phyloP scores from a whole-genome alignment of 2,888 invertebrate species.

The Hirtodrosophila trivittata region DNA sequence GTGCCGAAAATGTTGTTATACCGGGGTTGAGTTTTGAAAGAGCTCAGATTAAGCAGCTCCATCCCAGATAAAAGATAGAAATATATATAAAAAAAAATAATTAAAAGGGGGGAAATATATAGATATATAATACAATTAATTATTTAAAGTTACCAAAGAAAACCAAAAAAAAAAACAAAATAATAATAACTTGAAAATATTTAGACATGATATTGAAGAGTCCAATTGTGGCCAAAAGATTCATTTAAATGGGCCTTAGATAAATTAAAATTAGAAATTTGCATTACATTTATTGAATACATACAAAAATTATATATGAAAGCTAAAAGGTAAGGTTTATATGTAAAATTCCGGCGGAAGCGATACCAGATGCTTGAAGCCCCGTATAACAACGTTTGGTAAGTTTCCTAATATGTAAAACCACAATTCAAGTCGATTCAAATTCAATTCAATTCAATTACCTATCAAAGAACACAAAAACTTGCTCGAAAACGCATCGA shows the following conservation, averaged over 20 bases:
- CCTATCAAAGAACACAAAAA: conserved; percentile 46
- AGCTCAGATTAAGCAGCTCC: conserved; percentile 13
- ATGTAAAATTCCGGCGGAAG: conserved; percentile 79
- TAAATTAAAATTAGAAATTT: conserved; percentile 48
- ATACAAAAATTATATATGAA: conserved; percentile 30
- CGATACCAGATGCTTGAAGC: conserved; percentile 73
- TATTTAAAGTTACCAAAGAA: conserved; percentile 3
- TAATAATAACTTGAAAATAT: too few species aligned
- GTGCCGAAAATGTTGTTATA: conserved; percentile 75
- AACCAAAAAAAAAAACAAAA: too few species aligned
- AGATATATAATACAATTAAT: too few species aligned
- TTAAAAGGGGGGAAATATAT: conserved; percentile 14
- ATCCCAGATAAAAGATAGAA: too few species aligned
- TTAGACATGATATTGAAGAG: too few species aligned
- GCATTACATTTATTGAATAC: conserved; percentile 27
- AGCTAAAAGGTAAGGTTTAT: conserved; percentile 82
- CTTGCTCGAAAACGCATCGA: conserved; percentile 70
- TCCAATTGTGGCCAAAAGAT: background rate
- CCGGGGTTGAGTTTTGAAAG: conserved; percentile 34
- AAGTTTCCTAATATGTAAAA: conserved; percentile 80
- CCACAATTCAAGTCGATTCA: conserved; percentile 50
- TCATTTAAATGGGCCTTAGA: conserved; percentile 16
- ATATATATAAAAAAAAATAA: too few species aligned
- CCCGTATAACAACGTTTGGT: conserved; percentile 83
- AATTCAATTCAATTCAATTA: conserved; percentile 25